phyloP scores from a whole-genome alignment of 2,113 vertebrate species.

The Urocynchramus pylzowi region DNA sequence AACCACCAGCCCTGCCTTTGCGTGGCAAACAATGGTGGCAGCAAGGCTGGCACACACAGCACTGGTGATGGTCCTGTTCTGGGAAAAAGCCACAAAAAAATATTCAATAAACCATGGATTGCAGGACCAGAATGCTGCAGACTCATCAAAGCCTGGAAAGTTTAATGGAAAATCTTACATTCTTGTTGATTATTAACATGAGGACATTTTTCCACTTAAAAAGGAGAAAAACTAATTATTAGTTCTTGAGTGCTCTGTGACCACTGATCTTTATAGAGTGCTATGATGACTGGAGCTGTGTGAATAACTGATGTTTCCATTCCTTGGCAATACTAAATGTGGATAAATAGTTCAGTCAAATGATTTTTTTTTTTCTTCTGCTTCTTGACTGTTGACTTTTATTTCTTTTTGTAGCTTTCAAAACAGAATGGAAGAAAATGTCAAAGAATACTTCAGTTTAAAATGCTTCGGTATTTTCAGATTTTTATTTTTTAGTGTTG shows the following conservation, averaged over 20 bases:
- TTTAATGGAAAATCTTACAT: conserved; percentile 1
- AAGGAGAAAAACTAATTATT: conserved; percentile 38
- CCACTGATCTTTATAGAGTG: conserved; percentile 41
- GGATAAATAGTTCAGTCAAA: conserved; percentile 6
- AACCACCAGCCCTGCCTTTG: not conserved
- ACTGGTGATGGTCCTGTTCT: not conserved
- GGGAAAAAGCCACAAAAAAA: not conserved
- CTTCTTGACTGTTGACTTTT: not conserved
- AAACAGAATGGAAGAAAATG: not conserved
- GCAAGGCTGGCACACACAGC: not conserved
- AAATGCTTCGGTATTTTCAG: not conserved
- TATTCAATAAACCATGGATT: not conserved
- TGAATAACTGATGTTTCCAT: conserved; percentile 18
- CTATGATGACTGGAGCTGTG: conserved; percentile 11
- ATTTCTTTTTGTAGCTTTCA: not conserved
- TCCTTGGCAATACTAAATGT: conserved; percentile 25
- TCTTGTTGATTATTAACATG: conserved; percentile 24
- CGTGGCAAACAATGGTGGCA: not conserved
- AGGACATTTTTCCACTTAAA: not conserved
- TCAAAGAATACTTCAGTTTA: not conserved
- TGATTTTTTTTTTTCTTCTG: not conserved
- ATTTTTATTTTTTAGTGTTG: not conserved
- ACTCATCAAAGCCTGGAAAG: not conserved
- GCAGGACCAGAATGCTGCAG: not conserved
- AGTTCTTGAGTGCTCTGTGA: conserved; percentile 13